phyloP scores from a whole-genome alignment of 2,888 invertebrate genomes.

The Watsonalla cultraria region DNA sequence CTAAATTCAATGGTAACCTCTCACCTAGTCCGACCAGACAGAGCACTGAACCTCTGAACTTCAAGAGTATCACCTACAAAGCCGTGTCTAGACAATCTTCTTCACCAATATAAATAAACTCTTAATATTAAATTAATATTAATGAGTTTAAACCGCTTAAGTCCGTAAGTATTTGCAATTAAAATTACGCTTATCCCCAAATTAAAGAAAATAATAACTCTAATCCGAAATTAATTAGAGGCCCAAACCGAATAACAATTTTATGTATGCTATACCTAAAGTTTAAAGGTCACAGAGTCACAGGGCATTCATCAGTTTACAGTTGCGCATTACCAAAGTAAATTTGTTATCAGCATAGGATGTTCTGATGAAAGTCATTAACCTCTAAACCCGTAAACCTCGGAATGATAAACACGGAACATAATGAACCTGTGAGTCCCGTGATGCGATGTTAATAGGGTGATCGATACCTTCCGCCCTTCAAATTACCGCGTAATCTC shows the following conservation, averaged over 20 bases:
- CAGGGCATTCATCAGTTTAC: too few relatives aligned
- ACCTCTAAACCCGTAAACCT: neutral
- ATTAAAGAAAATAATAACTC: too few relatives aligned
- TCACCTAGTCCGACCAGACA: conserved; percentile 29
- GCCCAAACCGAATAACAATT: too few relatives aligned
- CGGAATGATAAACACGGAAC: neutral
- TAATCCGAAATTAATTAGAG: too few relatives aligned
- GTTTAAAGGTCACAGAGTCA: too few relatives aligned
- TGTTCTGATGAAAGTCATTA: neutral
- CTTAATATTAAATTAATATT: too few relatives aligned
- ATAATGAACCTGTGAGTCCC: neutral
- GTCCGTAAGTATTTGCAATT: too few relatives aligned
- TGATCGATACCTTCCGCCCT: conserved; percentile 61
- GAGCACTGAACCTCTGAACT: conserved; percentile 46
- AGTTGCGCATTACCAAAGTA: neutral
- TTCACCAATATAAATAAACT: conserved; percentile 10
- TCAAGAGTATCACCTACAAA: conserved; percentile 18
- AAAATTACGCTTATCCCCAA: too few relatives aligned
- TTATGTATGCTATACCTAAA: too few relatives aligned
- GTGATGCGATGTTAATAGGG: conserved; percentile 23
- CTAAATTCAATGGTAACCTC: too few relatives aligned
- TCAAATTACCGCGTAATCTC: conserved; percentile 61
- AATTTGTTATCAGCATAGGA: neutral
- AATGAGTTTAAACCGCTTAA: too few relatives aligned
- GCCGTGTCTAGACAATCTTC: conserved; percentile 35